Base-by-base conservation (phyloP, 1,140 invertebrate species). In the Mycetomoellerius zeteki region DNA sequence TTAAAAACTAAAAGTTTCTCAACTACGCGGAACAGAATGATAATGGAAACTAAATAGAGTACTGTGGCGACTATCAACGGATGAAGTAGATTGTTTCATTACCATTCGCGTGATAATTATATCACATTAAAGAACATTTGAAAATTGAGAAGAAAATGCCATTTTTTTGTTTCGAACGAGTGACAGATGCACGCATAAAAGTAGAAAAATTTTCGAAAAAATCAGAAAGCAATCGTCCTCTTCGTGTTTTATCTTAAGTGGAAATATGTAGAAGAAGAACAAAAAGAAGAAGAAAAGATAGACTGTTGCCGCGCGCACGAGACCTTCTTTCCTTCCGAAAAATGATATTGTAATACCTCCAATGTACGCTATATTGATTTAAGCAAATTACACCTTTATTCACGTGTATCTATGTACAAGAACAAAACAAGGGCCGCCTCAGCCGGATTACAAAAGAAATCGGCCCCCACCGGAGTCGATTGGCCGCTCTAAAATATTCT, bases 321-420 rank as follows among this genome's bases (percentile, higher is more conserved):
- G 56, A 69, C 54, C 54, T 50, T 50, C 30, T 43, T 43, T 33
- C 24, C 33, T 54, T 67, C 21, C 56, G 6, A 47, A 62, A 58
- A 58, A 73, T 71, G 50, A 60, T 50, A 67, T 43, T 69, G 6
- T 27, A 3, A 10, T 43, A 69, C 37, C 21, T 69, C 21, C 37
- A 73, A 27, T 81, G 56, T 16, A 62, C 76, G 62, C 14, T 14
- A 58, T 75, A 50, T 81, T 56, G 43, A 77, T 87, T 80, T 89
- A 89, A 89, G 88, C 88, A 64, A 67, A 50, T 85, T 90, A 90
- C 52, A 90, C 37, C 72, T 88, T 88, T 73, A 73, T 75, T 87
- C 85, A 90, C 89, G 86, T 90, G 89, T 90, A 90, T 56, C 87
- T 90, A 89, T 90, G 78, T 90, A 90, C 89, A 90, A 86, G 75